Evolutionary conservation across 2,797 vertebrate species (phyloP).

Genomic region (Linurgus olivaceus): DNA sequence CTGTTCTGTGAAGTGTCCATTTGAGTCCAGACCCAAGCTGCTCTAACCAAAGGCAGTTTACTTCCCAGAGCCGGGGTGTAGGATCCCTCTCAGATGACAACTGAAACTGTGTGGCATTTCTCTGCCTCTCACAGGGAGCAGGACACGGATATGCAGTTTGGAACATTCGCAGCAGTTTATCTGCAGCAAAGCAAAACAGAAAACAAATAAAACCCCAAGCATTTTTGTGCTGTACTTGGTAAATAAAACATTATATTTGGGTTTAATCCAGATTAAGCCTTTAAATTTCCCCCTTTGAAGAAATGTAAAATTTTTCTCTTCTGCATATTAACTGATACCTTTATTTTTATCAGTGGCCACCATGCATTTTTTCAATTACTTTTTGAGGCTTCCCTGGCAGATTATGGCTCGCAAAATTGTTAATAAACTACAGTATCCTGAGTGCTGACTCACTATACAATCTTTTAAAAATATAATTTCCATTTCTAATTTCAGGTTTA

Average conservation of each 20-base stretch:
- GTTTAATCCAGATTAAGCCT: background rate
- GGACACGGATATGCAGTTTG: background rate
- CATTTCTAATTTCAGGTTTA: background rate
- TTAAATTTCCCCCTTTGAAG: background rate
- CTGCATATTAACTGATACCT: background rate
- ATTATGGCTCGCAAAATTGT: background rate
- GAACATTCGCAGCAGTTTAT: background rate
- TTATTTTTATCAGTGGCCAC: background rate
- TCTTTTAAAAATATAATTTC: background rate
- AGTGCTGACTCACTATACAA: background rate
- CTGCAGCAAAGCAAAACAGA: background rate
- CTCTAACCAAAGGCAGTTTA: background rate
- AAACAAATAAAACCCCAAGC: background rate
- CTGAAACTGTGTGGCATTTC: background rate
- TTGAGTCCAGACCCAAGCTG: background rate
- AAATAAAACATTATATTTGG: background rate
- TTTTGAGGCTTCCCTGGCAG: background rate
- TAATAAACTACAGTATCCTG: background rate
- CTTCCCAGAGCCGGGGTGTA: background rate
- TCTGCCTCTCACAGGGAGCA: background rate
- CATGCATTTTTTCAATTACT: background rate
- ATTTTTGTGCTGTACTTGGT: background rate
- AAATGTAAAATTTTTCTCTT: background rate
- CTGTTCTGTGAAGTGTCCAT: background rate
- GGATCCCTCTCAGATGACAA: background rate